Evolutionary conservation across 2,888 invertebrate species (phyloP).

Genomic region (Patella caerulea): DNA sequence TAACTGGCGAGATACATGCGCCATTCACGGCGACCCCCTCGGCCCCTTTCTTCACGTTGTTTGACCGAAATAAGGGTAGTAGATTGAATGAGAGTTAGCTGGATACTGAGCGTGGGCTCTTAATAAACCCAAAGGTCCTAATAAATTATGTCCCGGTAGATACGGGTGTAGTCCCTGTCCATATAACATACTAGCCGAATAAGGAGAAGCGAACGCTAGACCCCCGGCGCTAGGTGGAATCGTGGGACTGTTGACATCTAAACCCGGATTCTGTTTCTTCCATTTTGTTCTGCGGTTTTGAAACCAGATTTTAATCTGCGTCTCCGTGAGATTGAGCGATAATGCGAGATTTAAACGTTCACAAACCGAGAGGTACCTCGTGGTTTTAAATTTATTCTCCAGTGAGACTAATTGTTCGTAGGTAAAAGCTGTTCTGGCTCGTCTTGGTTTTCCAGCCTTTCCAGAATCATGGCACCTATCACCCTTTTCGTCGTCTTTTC

Average conservation of each 20-base stretch:
- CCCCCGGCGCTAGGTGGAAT: conserved; percentile 57
- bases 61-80: conserved; percentile 45
- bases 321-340: conserved; percentile 94
- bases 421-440: conserved; percentile 97
- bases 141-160: conserved; percentile 54
- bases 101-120: conserved; percentile 57
- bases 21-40: neutral
- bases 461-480: conserved; percentile 41
- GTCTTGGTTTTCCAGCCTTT: conserved; percentile 81
- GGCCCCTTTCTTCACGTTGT: conserved; percentile 32
- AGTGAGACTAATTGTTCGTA: conserved; percentile 96
- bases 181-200: conserved; percentile 59
- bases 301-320: conserved; percentile 80
- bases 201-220: conserved; percentile 56
- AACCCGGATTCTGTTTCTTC: conserved; percentile 99
- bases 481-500: conserved; percentile 26
- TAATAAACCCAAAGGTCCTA: conserved; percentile 59
- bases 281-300: conserved; percentile 94
- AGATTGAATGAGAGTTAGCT: conserved; percentile 53
- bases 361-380: conserved; percentile 95
- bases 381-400: conserved; percentile 98
- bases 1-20: neutral
- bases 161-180: conserved; percentile 63
- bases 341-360: conserved; percentile 96
- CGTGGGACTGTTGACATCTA: conserved; percentile 83